Percentiles rank a stretch among this genome's conserved stretches.
phyloP scores from a whole-genome alignment of 2,797 vertebrate species.

The Carcharodon carcharias region DNA sequence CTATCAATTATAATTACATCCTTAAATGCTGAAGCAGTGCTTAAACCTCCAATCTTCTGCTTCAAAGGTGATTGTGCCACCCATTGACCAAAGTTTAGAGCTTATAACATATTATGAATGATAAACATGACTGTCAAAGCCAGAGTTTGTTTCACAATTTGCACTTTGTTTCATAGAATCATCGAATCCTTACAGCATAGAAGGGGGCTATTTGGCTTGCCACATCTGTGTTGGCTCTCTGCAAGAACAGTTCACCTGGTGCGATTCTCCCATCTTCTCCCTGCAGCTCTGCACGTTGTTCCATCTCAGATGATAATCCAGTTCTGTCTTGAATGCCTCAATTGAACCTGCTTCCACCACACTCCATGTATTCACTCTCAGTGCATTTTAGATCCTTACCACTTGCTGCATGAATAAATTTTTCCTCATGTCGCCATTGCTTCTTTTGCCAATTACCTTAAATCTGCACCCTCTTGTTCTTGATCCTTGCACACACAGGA shows the following conservation, averaged over 20 bases:
- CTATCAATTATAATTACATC: not conserved
- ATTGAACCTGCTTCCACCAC: not conserved
- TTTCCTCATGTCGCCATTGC: not conserved
- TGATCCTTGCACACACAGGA: not conserved
- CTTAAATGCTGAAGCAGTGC: too few relatives aligned
- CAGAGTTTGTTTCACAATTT: not conserved
- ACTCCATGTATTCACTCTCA: too few relatives aligned
- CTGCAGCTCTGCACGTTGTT: not conserved
- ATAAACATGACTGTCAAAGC: not conserved
- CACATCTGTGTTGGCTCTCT: not conserved
- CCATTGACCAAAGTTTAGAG: not conserved
- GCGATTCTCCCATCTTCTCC: not conserved
- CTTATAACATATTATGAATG: not conserved
- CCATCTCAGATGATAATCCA: not conserved
- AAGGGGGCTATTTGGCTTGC: too few relatives aligned
- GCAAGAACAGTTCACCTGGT: not conserved
- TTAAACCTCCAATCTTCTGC: not conserved
- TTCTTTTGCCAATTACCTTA: not conserved
- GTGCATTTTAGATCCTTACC: not conserved
- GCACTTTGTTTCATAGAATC: not conserved
- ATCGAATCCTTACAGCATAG: not conserved
- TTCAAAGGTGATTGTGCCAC: not conserved
- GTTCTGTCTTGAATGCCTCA: not conserved
- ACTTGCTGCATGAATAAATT: not conserved
- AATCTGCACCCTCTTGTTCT: not conserved